A percentile compares a stretch with the other conserved stretches of the same genome.
These are phyloP conservation scores for Armadillidium nasatum DNA, from an alignment of 1,140 invertebrate species.

Conservation along the genomic window DNA sequence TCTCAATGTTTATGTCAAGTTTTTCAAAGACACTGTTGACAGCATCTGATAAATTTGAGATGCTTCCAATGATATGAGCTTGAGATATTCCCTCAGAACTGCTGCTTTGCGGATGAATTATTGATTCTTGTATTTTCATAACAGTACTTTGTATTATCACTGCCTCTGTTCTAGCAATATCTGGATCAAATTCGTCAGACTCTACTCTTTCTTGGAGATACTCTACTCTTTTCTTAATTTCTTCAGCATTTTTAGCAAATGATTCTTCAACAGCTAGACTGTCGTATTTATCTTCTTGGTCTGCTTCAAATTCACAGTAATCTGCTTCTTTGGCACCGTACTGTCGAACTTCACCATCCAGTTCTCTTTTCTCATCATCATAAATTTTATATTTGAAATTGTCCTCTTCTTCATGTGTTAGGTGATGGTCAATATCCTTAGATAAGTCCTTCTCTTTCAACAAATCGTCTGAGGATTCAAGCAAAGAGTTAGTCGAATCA, in stretches of 20 bases:
- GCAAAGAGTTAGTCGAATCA: slow-evolving; percentile 33
- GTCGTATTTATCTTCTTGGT: neutral
- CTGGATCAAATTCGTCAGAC: slow-evolving; percentile 24
- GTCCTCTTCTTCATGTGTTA: neutral
- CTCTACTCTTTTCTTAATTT: slow-evolving; percentile 26
- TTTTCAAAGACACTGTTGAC: slow-evolving; percentile 29
- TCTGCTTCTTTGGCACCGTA: neutral
- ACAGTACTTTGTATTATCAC: slow-evolving; percentile 31
- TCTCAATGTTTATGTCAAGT: slow-evolving; percentile 1
- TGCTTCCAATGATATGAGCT: slow-evolving; percentile 29
- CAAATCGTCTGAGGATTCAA: slow-evolving; percentile 33
- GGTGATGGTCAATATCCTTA: slow-evolving; percentile 17
- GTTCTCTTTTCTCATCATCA: neutral
- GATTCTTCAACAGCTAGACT: neutral
- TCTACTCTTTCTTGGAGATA: slow-evolving; percentile 32
- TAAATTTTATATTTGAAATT: slow-evolving; percentile 16
- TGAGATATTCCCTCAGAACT: slow-evolving; percentile 17
- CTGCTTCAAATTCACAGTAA: neutral
- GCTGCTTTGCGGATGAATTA: slow-evolving; percentile 17
- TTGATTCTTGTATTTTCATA: slow-evolving; percentile 32
- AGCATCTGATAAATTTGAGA: slow-evolving; percentile 29
- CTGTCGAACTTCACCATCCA: neutral
- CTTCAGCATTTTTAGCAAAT: neutral
- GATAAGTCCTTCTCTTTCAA: slow-evolving; percentile 22
- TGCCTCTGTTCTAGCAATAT: slow-evolving; percentile 30